Evolutionary conservation across 2,797 vertebrate genomes (phyloP), one percentile per base, ranked within the genome.

Genomic region (Falco berigora): DNA sequence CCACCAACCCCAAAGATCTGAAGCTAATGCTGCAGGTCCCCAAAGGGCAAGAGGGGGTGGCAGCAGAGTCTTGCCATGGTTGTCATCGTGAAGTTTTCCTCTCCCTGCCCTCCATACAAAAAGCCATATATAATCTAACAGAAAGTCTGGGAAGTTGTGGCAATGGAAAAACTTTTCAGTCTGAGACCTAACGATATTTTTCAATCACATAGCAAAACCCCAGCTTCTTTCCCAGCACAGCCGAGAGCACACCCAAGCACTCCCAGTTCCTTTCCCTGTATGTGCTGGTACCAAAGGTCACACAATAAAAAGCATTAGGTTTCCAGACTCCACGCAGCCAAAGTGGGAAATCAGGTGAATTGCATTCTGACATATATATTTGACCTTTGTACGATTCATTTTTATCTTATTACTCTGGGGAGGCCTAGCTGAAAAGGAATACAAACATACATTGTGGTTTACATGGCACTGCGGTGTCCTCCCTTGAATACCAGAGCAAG

Each of bases 321-420:
- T 93, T 50, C 71, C 63, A 73, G 86, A 72, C 40, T 9, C 55
- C 8, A 62, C 1, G 0, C 42, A 75, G 63, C 13, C 77, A 85
- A 72, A 36, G 83, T 6, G 13, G 93, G 83, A 72, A 93, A 79
- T 76, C 34, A 53, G 69, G 46, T 84, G 90, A 90, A 81, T 92
- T 81, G 47, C 47, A 58, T 44, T 50, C 76, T 75, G 77, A 73
- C 77, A 66, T 7, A 28, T 27, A 53, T 38, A 27, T 16, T 89
- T 58, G 73, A 94, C 82, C 90, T 82, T 55, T 53, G 46, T 69
- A 55, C 1, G 3, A 38, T 62, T 90, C 62, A 25, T 63, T 93
- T 94, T 81, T 32, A n/a, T 58, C 66, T 69, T 14, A 30, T 40
- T 93, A 42, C 86, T 83, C 78, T 12, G 61, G 71, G 56, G 82